phyloP scores from a whole-genome alignment of 1,140 invertebrate species.

The Papilio dardanus region DNA sequence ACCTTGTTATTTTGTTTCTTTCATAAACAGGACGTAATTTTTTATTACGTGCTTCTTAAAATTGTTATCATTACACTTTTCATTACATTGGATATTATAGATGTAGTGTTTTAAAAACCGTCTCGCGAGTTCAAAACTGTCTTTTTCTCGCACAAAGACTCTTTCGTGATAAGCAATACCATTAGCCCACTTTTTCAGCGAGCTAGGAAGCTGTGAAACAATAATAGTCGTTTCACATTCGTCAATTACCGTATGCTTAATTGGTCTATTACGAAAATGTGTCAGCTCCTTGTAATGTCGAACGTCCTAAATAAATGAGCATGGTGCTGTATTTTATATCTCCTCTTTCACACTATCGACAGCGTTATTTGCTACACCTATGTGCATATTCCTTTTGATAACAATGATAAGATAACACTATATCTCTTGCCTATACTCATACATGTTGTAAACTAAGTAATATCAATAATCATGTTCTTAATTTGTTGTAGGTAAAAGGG shows the following conservation, averaged over 20 bases:
- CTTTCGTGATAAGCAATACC: conserved; percentile 27
- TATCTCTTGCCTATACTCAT: conserved; percentile 45
- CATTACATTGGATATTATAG: neutral
- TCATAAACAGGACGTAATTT: conserved; percentile 29
- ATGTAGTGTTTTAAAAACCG: neutral
- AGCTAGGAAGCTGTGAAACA: conserved; percentile 42
- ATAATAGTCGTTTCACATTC: conserved; percentile 42
- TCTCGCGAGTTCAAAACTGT: conserved; percentile 25
- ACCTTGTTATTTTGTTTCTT: conserved; percentile 43
- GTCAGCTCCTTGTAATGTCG: conserved; percentile 62
- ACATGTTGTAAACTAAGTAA: conserved; percentile 45
- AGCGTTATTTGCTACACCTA: conserved; percentile 58
- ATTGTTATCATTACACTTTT: conserved; percentile 19
- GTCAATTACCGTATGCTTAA: conserved; percentile 65
- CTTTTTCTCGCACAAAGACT: conserved; percentile 41
- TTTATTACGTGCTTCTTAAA: conserved; percentile 24
- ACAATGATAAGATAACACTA: conserved; percentile 75
- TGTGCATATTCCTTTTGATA: conserved; percentile 73
- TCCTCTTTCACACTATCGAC: conserved; percentile 42
- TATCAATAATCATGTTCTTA: conserved; percentile 50
- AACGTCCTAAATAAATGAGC: conserved; percentile 43
- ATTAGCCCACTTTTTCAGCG: conserved; percentile 44
- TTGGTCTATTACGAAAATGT: conserved; percentile 77
- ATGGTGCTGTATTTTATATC: conserved; percentile 41
- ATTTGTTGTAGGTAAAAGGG: conserved; percentile 81